phyloP scores from a whole-genome alignment of 2,888 invertebrate genomes.

The Meloe dianella region DNA sequence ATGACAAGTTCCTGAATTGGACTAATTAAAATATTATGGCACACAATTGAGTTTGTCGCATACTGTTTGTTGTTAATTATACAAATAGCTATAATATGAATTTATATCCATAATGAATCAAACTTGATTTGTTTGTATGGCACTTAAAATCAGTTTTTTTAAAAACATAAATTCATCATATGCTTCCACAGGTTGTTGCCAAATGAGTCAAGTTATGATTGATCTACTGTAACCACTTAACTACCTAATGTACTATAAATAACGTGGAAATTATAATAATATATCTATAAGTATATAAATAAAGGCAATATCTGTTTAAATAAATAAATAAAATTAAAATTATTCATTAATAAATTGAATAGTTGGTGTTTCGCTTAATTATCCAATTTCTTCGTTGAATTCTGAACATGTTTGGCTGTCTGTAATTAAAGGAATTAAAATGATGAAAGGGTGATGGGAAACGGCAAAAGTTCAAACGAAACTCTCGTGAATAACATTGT shows the following conservation, averaged over 20 bases:
- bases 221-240: too few species aligned
- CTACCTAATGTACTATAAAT: too few species aligned
- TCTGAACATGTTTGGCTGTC: background rate
- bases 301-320: too few species aligned
- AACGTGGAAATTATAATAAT: too few species aligned
- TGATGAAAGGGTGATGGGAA: constrained; percentile 20
- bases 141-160: too few species aligned
- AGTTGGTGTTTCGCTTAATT: background rate
- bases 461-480: constrained; percentile 29
- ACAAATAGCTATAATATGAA: background rate
- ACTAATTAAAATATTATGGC: background rate
- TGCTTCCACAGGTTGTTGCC: too few species aligned
- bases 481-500: constrained; percentile 30
- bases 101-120: background rate
- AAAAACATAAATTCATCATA: too few species aligned
- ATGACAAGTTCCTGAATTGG: background rate
- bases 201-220: too few species aligned
- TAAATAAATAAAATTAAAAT: background rate
- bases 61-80: background rate
- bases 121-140: too few species aligned
- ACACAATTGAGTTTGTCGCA: background rate
- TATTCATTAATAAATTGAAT: background rate
- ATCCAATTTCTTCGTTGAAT: background rate
- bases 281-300: too few species aligned
- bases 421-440: background rate